Conservation (phyloP, 2,888 invertebrate species). For the Flexamia atlantica region DNA sequence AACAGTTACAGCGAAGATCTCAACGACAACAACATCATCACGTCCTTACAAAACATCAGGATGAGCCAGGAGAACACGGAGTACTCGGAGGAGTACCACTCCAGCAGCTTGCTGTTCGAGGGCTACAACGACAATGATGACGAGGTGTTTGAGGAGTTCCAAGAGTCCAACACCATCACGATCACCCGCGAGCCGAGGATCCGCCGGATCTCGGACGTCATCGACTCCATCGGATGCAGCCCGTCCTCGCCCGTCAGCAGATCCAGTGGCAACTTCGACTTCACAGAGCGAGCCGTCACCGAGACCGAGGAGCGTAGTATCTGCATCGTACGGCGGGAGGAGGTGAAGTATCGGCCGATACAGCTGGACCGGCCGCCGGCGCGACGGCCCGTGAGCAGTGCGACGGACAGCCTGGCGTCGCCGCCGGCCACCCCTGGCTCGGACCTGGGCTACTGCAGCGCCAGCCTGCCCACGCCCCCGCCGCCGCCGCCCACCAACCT, state of each 20-base stretch:
- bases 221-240: conserved; percentile 69
- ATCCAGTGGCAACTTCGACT: conserved; percentile 29
- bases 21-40: conserved; percentile 24
- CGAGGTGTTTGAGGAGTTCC: conserved; percentile 68
- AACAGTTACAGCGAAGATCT: conserved; percentile 40
- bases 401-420: conserved; percentile 56
- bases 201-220: conserved; percentile 70
- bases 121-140: conserved; percentile 65
- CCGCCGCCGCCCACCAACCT: conserved; percentile 67
- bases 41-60: conserved; percentile 4
- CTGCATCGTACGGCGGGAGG: conserved; percentile 29
- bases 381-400: conserved; percentile 12
- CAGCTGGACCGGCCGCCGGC: conserved; percentile 57
- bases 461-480: conserved; percentile 58
- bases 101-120: conserved; percentile 55
- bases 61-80: conserved; percentile 28
- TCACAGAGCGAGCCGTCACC: conserved; percentile 1
- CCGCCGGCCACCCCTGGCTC: conserved; percentile 66
- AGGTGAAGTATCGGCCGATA: conserved; percentile 30
- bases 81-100: conserved; percentile 43
- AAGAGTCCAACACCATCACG: conserved; percentile 64
- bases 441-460: conserved; percentile 68
- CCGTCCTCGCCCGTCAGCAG: conserved; percentile 34
- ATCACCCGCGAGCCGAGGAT: conserved; percentile 64
- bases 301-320: conserved; percentile 49